Evolutionary conservation across 2,888 invertebrate species (phyloP), one percentile per base, ranked within the genome.

Genomic region (Ischnura elegans): DNA sequence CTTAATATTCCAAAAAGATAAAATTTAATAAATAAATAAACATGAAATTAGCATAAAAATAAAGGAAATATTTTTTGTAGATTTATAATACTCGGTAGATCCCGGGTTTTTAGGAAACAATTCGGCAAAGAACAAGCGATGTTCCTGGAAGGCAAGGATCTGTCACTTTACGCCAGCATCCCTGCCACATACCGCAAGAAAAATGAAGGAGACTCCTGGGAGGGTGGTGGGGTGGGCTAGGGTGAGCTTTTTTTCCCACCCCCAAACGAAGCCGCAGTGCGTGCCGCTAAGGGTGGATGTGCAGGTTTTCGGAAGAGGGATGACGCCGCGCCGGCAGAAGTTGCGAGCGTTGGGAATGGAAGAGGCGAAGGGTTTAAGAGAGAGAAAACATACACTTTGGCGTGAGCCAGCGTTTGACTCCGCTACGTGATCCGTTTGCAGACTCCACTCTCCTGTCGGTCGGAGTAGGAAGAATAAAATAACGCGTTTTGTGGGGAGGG

Each of bases 361-460:
- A 29, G 76, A 36, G 76, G 76, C 3, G 76, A n/a, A 76, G 25
- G 76, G 76, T 36, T n/a, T 76, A 76, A 76, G 76, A 76, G 76
- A 76, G 76, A 36, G 76, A 76, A 76, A 76, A 76, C 76, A 76
- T 76, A 76, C 76, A 76, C 76, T 76, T 76, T 76, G 76, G 76
- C 76, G 76, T 76, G 76, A 76, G 76, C 76, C 76, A 76, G 76
- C 76, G 76, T 76, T 76, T 76, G 76, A 76, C 76, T 76, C 76
- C 76, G 76, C 29, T 21, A 76, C 76, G 76, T 76, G 76, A 76
- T 36, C 76, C 76, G 76, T 76, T 76, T 76, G 76, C 76, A 76
- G 36, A 76, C 36, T 36, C 36, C 19, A n/a, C n/a, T n/a, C 29
- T 36, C 36, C 0, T 10, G 25, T 36, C 36, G 76, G 36, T 13